Conservation (phyloP, 2,113 vertebrate species). For the Myotis yumanensis region DNA sequence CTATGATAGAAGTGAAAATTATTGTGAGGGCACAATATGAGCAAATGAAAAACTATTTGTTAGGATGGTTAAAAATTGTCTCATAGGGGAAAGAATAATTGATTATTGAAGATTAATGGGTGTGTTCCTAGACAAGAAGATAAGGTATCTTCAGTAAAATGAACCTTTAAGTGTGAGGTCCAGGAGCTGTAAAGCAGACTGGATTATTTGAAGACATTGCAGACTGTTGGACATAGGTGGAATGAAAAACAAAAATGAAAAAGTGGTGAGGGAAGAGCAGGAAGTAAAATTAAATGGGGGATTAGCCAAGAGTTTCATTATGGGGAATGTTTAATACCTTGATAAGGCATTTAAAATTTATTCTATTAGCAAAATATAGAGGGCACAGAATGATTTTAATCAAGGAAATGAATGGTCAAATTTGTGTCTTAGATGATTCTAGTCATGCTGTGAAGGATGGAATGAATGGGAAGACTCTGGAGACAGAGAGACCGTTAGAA, state of each 20-base stretch:
- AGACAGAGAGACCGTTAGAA: not conserved
- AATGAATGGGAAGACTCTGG: not conserved
- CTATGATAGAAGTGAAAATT: not conserved
- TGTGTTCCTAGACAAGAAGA: not conserved
- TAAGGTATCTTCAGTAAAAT: not conserved
- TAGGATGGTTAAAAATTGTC: not conserved
- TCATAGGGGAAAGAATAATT: not conserved
- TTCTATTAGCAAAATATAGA: not conserved
- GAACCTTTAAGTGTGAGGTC: not conserved
- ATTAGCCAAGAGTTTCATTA: not conserved
- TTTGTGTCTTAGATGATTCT: not conserved
- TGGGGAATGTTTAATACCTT: not conserved
- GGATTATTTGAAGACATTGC: not conserved
- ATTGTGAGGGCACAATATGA: not conserved
- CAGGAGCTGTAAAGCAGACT: not conserved
- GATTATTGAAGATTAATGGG: not conserved
- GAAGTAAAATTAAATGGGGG: not conserved
- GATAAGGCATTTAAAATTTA: not conserved
- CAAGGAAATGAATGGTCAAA: not conserved
- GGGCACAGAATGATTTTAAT: not conserved
- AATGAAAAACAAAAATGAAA: not conserved
- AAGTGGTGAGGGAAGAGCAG: not conserved
- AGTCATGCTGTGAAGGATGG: not conserved
- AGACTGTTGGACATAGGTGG: not conserved
- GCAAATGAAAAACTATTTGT: not conserved